These are phyloP conservation scores for Phylloscopus whistleri DNA, from an alignment of 2,113 vertebrate genomes.

Conservation along the genomic window DNA sequence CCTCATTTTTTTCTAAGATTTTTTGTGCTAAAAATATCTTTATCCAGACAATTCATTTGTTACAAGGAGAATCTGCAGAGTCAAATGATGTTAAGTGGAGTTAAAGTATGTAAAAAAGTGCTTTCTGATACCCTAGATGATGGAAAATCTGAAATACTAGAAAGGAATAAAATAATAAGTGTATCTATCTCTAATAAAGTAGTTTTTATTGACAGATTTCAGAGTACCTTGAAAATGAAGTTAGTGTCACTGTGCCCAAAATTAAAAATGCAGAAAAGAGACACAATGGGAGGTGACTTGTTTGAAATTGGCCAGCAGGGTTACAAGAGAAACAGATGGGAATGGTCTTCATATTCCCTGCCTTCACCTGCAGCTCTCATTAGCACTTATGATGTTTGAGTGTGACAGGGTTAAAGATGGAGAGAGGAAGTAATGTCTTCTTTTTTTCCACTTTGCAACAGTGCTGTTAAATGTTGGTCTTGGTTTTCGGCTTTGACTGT, in stretches of 20 bases:
- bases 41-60: neutral
- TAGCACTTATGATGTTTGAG: neutral
- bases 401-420: neutral
- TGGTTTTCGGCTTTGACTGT: neutral
- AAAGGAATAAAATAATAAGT: neutral
- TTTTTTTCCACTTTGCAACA: neutral
- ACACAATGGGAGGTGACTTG: neutral
- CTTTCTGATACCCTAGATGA: neutral
- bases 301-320: neutral
- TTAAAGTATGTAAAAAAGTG: neutral
- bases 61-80: neutral
- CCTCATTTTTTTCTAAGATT: neutral
- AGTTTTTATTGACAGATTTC: neutral
- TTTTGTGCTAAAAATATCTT: neutral
- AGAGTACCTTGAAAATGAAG: neutral
- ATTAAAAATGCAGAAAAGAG: neutral
- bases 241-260: neutral
- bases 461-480: neutral
- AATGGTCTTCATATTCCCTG: neutral
- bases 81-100: neutral
- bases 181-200: neutral
- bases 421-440: neutral
- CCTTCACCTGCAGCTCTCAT: neutral
- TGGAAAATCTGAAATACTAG: neutral
- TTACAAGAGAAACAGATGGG: neutral